phyloP scores from a whole-genome alignment of 37 sponge, comb jelly and placozoan genomes.

The Spongilla lacustris region DNA sequence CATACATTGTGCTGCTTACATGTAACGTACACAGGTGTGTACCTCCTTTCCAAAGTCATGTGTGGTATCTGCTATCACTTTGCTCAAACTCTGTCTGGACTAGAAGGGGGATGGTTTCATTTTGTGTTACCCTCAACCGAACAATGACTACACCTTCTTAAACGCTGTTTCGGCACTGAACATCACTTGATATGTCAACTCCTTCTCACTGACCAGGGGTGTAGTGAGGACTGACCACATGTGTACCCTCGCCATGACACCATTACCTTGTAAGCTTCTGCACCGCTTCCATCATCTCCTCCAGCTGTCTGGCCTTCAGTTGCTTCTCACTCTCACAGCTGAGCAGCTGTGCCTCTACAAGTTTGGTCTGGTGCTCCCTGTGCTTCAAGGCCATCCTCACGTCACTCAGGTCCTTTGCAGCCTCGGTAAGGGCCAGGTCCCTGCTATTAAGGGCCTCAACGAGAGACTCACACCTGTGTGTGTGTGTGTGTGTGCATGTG shows the following conservation, averaged over 20 bases:
- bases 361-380: neutral
- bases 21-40: neutral
- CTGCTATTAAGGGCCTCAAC: neutral
- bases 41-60: neutral
- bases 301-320: conserved; percentile 9
- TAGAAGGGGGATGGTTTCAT: neutral
- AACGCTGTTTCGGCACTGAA: neutral
- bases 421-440: neutral
- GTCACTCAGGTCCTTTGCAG: conserved; percentile 8
- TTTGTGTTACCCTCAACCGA: neutral
- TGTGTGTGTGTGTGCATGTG: neutral
- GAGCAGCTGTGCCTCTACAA: neutral
- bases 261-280: neutral
- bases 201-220: conserved; percentile 2
- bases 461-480: neutral
- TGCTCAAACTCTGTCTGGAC: conserved; percentile 9
- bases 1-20: neutral
- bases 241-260: neutral
- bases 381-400: conserved; percentile 8
- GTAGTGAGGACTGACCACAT: neutral
- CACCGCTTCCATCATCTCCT: conserved; percentile 6
- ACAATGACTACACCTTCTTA: neutral
- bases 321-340: conserved; percentile 1
- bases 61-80: neutral
- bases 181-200: neutral